Evolutionary conservation across 2,797 vertebrate species (phyloP).

Genomic region (Chanos chanos): DNA sequence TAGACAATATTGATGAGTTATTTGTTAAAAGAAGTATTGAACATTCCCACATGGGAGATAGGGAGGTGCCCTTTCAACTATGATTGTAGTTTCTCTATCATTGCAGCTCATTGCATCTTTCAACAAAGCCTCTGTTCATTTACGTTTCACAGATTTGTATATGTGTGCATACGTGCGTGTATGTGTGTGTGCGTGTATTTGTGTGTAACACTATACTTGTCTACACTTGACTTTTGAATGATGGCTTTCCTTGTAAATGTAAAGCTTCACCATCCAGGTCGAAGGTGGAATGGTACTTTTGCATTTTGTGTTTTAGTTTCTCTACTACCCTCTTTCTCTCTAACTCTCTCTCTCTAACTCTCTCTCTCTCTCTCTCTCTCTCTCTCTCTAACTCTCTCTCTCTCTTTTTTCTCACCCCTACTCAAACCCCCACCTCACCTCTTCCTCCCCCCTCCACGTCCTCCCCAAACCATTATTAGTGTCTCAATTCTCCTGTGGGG

Average conservation of each 20-base stretch:
- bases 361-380: too few relatives aligned
- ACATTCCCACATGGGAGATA: too few relatives aligned
- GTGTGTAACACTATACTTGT: neutral
- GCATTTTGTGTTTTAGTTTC: constrained; percentile 33
- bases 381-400: too few relatives aligned
- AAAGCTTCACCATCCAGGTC: constrained; percentile 20
- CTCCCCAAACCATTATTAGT: constrained; percentile 77
- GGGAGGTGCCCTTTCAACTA: too few relatives aligned
- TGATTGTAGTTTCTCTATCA: too few relatives aligned
- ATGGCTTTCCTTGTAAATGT: constrained; percentile 13
- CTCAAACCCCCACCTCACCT: too few relatives aligned
- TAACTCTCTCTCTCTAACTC: too few relatives aligned
- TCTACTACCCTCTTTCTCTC: constrained; percentile 34
- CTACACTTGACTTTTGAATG: constrained; percentile 1
- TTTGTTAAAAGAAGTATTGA: too few relatives aligned
- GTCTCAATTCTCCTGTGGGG: constrained; percentile 82
- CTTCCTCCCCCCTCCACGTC: constrained; percentile 19
- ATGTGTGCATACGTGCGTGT: neutral
- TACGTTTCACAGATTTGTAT: neutral
- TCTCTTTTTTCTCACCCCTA: neutral
- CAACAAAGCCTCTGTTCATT: too few relatives aligned
- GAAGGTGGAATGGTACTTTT: constrained; percentile 34
- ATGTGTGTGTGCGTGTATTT: neutral
- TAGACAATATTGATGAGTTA: too few relatives aligned
- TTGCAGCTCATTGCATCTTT: too few relatives aligned